A percentile compares a stretch with the other conserved stretches of the same genome.
phyloP scores from a whole-genome alignment of 2,797 vertebrate species.

The Moxostoma hubbsi region DNA sequence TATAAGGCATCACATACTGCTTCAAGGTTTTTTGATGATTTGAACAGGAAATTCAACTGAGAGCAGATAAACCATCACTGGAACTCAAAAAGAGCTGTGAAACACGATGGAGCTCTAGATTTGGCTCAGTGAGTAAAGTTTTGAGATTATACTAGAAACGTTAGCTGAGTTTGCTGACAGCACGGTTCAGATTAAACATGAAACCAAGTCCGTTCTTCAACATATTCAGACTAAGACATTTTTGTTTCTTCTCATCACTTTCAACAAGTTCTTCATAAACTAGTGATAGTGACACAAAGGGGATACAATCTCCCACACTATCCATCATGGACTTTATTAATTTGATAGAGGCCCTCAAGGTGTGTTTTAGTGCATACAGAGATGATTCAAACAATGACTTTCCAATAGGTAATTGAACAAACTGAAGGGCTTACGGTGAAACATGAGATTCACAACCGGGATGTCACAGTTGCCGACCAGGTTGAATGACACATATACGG shows the following conservation, averaged over 20 bases:
- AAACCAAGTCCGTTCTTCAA: background rate
- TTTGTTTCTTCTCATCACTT: too few species aligned
- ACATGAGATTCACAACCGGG: background rate
- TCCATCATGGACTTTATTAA: background rate
- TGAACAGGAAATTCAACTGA: background rate
- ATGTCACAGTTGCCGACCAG: background rate
- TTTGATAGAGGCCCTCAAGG: slow-evolving; percentile 1
- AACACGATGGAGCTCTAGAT: background rate
- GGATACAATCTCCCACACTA: background rate
- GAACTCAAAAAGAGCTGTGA: background rate
- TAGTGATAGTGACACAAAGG: background rate
- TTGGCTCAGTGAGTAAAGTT: background rate
- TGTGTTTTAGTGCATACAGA: background rate
- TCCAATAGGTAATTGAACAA: background rate
- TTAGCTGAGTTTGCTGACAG: background rate
- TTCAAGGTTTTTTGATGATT: background rate
- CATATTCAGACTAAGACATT: background rate
- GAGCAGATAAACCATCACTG: background rate
- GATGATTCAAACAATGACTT: slow-evolving; percentile 3
- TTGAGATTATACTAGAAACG: background rate
- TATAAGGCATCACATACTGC: background rate
- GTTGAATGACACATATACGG: too few species aligned
- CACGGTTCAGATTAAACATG: background rate
- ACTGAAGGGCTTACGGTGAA: background rate
- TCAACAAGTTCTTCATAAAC: too few species aligned